A percentile compares a stretch with the other conserved stretches of the same genome.
These are phyloP conservation scores for Apodemia hepburni DNA, from an alignment of 2,888 invertebrate genomes.

Conservation along the genomic window DNA sequence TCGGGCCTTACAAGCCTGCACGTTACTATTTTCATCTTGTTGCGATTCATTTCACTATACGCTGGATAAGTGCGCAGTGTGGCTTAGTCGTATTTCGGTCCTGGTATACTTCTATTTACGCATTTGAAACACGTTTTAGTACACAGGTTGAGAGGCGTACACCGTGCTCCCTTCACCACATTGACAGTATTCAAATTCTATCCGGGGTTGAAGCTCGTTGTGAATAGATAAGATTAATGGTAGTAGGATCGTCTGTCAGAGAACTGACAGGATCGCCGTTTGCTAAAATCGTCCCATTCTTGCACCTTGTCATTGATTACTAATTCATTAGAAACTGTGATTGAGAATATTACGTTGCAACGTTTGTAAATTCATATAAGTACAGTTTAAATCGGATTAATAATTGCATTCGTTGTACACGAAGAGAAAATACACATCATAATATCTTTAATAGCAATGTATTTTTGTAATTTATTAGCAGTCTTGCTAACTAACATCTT, in stretches of 20 bases:
- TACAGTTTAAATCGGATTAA: too few species aligned
- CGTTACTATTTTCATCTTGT: constrained; percentile 36
- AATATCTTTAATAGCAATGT: too few species aligned
- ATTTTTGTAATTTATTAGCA: too few species aligned
- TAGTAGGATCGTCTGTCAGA: constrained; percentile 43
- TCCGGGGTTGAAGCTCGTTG: constrained; percentile 47
- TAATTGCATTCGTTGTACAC: too few species aligned
- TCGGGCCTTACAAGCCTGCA: constrained; percentile 27
- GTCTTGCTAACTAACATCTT: too few species aligned
- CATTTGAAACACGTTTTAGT: constrained; percentile 40
- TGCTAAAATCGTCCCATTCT: constrained; percentile 38
- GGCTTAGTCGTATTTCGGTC: constrained; percentile 31
- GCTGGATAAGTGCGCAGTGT: constrained; percentile 28
- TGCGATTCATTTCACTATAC: constrained; percentile 35
- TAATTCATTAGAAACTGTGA: constrained; percentile 21
- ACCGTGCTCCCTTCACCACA: constrained; percentile 36
- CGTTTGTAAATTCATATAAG: background rate
- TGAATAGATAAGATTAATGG: constrained; percentile 69
- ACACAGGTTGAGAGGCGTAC: constrained; percentile 32
- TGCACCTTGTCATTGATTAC: constrained; percentile 45
- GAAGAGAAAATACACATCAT: too few species aligned
- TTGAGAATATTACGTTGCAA: background rate
- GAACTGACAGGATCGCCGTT: constrained; percentile 41
- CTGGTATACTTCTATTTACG: constrained; percentile 36
- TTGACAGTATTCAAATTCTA: constrained; percentile 59